These are phyloP conservation scores for Sus cebifrons DNA, from an alignment of 2,797 vertebrate species.

Conservation along the genomic window DNA sequence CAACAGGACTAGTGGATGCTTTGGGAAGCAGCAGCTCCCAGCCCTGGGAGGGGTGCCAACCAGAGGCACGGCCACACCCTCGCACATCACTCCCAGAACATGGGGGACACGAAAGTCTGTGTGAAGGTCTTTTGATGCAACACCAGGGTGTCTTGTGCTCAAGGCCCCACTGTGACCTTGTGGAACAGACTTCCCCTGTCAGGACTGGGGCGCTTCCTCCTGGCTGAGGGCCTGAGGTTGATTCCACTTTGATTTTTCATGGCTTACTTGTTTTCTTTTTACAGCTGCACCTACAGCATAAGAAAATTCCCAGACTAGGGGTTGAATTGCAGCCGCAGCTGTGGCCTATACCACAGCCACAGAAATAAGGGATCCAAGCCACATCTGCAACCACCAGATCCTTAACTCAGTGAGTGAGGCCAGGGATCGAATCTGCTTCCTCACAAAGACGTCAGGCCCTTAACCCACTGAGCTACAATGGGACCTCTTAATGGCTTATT, in stretches of 20 bases:
- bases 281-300: no score
- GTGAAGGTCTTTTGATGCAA: neutral
- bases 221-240: constrained; percentile 49
- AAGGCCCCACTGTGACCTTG: neutral
- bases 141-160: neutral
- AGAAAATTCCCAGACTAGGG: no score
- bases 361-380: no score
- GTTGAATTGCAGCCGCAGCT: no score
- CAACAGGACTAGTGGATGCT: neutral
- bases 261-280: constrained; percentile 41
- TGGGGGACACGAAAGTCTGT: neutral
- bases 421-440: no score
- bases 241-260: constrained; percentile 69
- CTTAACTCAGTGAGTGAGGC: no score
- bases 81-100: neutral
- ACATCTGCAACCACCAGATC: no score
- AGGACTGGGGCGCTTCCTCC: neutral
- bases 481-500: constrained; percentile 54
- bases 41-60: accelerated
- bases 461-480: no score
- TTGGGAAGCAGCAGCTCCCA: no score
- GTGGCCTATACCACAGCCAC: no score
- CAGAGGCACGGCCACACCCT: neutral
- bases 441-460: no score
- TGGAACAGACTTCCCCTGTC: neutral